Base-by-base conservation (phyloP, 2,113 vertebrate species). In the Protomyctophum bolini region DNA sequence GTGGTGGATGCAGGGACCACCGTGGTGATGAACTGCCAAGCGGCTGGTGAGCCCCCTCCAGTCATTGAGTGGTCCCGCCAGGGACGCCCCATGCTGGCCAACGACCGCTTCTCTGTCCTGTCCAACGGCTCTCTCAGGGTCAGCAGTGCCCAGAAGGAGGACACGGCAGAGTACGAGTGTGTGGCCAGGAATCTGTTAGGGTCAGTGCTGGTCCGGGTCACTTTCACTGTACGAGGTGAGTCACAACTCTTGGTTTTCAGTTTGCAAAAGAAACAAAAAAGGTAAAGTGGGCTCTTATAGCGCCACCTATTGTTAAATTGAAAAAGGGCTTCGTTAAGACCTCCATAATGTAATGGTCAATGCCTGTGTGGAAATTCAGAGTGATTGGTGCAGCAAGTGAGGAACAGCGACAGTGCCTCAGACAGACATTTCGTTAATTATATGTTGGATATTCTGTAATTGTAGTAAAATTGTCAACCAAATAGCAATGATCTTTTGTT, bases 141-240 rank as follows among this genome's bases (percentile, higher is more conserved):
- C 14, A 71, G 85, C 6, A 84, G 89, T 0, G 93, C 93, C 2
- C 94, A 75, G 63, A 95, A 94, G 79, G 95, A 97, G 82, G 97
- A 99, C 81, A 98, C 96, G 0, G 85, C 96, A 0, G 90, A 95
- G 28, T 99, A 98, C 15, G 92, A 98, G 85, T 99, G 98, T 0
- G 92, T 96, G 8, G 97, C 97, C 7, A 94, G 95, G 79, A 99
- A 99, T 60, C 52, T 95, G 0, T 90, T 99, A 76, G 97, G 98
- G 7, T 97, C 96, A 0, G 93, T 94, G 51, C 91, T 96, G 52
- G 86, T 92, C 73, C 90, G 91, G 45, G 94, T 92, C 2, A 76
- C 93, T 0, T 82, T 99, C 4, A 96, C 93, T 28, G 94, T 99
- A 4, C 94, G 93, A 73, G 96, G 98, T 98, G 76, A 87, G 93